A percentile compares a stretch with the other conserved stretches of the same genome.
phyloP scores from a whole-genome alignment of 1,140 invertebrate genomes.

The Planococcus citri region DNA sequence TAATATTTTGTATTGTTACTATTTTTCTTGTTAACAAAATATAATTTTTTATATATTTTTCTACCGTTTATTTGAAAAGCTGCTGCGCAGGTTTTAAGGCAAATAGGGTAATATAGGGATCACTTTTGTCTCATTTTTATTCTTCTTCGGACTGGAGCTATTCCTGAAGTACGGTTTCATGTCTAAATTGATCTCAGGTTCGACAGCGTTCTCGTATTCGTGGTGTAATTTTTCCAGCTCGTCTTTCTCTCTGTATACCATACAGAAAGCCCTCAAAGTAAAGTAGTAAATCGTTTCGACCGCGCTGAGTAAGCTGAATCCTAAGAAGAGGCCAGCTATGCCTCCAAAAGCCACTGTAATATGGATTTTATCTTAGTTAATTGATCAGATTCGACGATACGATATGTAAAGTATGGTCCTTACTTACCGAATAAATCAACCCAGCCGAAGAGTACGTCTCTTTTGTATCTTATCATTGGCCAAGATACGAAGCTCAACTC shows the following conservation, averaged over 20 bases:
- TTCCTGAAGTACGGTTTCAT: constrained; percentile 18
- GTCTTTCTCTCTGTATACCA: constrained; percentile 27
- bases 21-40: constrained; percentile 10
- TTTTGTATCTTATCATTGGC: constrained; percentile 58
- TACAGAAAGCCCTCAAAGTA: constrained; percentile 41
- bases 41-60: constrained; percentile 9
- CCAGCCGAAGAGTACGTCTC: constrained; percentile 63
- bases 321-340: constrained; percentile 61
- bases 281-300: constrained; percentile 46
- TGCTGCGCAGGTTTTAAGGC: background rate
- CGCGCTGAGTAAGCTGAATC: constrained; percentile 56
- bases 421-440: constrained; percentile 49
- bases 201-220: constrained; percentile 24
- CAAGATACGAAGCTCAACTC: constrained; percentile 36
- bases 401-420: background rate
- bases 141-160: background rate
- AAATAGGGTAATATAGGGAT: background rate
- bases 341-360: constrained; percentile 29
- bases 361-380: background rate
- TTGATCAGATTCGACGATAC: background rate
- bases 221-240: constrained; percentile 25
- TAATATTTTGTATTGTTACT: constrained; percentile 4
- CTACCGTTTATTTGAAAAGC: background rate
- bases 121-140: background rate
- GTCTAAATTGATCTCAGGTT: constrained; percentile 23